Percentiles rank a stretch among this genome's conserved stretches.
Evolutionary conservation across 2,888 invertebrate species (phyloP).

Genomic region (Escarpia spicata): DNA sequence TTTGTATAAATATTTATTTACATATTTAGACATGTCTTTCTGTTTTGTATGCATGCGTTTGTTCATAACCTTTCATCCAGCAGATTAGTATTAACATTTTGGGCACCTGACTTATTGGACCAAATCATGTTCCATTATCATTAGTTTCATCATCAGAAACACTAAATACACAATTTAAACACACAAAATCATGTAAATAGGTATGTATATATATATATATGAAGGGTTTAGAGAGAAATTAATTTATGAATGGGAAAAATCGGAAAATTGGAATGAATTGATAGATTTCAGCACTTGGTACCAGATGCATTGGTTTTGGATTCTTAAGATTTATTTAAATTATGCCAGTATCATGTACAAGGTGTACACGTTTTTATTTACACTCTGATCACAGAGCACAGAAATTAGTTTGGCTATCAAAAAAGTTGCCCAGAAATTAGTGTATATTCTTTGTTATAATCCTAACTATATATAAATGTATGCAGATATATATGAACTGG

Average conservation of each 20-base stretch:
- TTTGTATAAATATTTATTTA: not conserved
- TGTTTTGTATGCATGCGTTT: not conserved
- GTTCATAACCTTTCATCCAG: not conserved
- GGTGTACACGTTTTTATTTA: no score
- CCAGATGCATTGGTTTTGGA: no score
- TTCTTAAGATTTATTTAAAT: no score
- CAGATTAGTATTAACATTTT: not conserved
- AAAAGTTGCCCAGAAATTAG: no score
- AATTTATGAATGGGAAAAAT: no score
- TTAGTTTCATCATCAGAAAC: not conserved
- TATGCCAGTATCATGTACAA: no score
- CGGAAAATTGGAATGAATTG: no score
- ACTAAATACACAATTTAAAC: not conserved
- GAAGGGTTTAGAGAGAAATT: no score
- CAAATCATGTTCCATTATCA: not conserved
- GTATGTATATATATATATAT: not conserved
- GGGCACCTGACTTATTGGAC: not conserved
- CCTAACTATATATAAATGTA: not conserved
- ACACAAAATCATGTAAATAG: not conserved
- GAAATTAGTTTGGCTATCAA: no score
- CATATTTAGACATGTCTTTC: not conserved
- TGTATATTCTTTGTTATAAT: no score
- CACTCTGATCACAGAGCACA: no score
- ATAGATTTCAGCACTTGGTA: no score
- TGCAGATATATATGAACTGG: not conserved